Conservation (phyloP, 1,140 invertebrate genomes). For the Aphaenogaster rudis region DNA sequence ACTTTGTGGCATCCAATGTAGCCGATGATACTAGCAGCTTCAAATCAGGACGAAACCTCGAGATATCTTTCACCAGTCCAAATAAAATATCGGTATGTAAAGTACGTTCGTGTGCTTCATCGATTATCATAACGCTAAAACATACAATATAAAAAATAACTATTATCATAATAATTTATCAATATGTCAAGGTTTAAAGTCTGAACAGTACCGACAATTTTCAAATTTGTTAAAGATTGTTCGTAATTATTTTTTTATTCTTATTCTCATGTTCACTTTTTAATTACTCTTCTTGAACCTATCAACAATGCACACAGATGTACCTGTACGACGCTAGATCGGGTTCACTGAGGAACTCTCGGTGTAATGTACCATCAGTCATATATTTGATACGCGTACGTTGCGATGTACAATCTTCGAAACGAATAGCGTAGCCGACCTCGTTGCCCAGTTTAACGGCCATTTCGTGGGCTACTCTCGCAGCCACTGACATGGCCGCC, state of each 20-base stretch:
- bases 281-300: neutral
- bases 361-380: slow-evolving; percentile 99
- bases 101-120: slow-evolving; percentile 99
- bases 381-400: slow-evolving; percentile 99
- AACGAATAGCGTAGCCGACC: slow-evolving; percentile 99
- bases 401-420: slow-evolving; percentile 99
- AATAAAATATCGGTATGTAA: slow-evolving; percentile 99
- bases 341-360: slow-evolving; percentile 99
- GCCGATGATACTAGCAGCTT: slow-evolving; percentile 99
- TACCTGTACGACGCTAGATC: slow-evolving; percentile 95
- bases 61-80: slow-evolving; percentile 99
- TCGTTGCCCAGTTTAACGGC: slow-evolving; percentile 99
- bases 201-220: neutral
- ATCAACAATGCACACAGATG: slow-evolving; percentile 63
- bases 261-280: neutral
- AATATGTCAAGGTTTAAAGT: neutral
- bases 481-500: slow-evolving; percentile 99
- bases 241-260: slow-evolving; percentile 8
- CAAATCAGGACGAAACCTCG: slow-evolving; percentile 96
- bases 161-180: slow-evolving; percentile 13
- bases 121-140: slow-evolving; percentile 98
- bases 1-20: slow-evolving; percentile 99
- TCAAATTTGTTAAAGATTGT: neutral
- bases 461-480: slow-evolving; percentile 99
- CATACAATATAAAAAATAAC: slow-evolving; percentile 66